phyloP scores from a whole-genome alignment of 2,113 vertebrate genomes.

The Recurvirostra avosetta region DNA sequence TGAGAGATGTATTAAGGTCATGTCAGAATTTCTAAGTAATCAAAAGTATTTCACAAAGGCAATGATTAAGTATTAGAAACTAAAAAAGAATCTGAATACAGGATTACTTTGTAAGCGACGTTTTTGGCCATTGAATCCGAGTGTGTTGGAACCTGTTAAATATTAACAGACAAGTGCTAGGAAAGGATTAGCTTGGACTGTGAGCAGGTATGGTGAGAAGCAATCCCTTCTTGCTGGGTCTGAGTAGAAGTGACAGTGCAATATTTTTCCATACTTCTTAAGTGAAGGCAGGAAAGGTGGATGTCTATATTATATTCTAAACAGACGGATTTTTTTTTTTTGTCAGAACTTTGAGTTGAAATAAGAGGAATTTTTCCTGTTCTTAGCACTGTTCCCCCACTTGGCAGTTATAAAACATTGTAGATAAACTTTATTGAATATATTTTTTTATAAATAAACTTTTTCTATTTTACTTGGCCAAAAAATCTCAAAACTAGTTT shows the following conservation, averaged over 20 bases:
- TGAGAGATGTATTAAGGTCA: not conserved
- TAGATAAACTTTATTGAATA: not conserved
- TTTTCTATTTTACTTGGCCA: not conserved
- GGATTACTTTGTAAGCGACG: not conserved
- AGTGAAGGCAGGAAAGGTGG: not conserved
- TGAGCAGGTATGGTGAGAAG: not conserved
- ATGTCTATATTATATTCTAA: not conserved
- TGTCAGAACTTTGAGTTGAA: not conserved
- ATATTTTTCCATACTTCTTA: not conserved
- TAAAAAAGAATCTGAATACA: not conserved
- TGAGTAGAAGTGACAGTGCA: not conserved
- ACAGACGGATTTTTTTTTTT: not conserved
- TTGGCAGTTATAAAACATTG: not conserved
- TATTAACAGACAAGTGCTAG: not conserved
- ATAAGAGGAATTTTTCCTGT: not conserved
- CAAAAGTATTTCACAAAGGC: conserved; percentile 14
- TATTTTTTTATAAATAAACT: not conserved
- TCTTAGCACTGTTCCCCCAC: not conserved
- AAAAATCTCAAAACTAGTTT: not conserved
- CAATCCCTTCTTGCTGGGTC: not conserved
- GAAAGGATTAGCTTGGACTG: not conserved
- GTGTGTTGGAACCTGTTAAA: not conserved
- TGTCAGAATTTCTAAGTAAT: conserved; percentile 8
- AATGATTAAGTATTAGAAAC: not conserved
- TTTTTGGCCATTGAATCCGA: not conserved